Evolutionary conservation across 1,140 invertebrate genomes (phyloP).

Genomic region (Zaprionus lachaisei): DNA sequence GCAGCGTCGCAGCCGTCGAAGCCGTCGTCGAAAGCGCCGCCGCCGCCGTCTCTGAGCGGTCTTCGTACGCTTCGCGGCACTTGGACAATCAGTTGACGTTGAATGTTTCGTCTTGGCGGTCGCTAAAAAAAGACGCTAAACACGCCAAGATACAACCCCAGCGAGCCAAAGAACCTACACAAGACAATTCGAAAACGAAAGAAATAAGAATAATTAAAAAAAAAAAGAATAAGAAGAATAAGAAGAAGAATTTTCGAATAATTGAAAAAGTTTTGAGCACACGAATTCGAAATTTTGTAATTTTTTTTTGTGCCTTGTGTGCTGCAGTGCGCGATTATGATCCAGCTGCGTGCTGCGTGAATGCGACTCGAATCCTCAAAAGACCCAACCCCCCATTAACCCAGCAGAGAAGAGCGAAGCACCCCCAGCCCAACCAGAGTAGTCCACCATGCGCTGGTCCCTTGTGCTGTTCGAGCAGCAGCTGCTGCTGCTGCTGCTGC

Average conservation of each 20-base stretch:
- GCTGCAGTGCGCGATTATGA: background rate
- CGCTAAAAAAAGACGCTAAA: constrained; percentile 61
- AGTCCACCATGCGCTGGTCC: constrained; percentile 15
- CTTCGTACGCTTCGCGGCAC: constrained; percentile 72
- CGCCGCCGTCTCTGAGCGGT: constrained; percentile 62
- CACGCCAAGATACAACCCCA: background rate
- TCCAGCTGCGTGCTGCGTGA: constrained; percentile 9
- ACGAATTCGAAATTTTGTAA: background rate
- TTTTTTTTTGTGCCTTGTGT: constrained; percentile 11
- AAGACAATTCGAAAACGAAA: background rate
- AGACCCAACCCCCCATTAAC: no score
- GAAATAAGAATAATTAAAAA: background rate
- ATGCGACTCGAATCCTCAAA: background rate
- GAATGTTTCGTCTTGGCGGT: constrained; percentile 82
- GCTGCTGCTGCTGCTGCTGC: constrained; percentile 17
- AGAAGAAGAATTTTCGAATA: background rate
- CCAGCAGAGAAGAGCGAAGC: no score
- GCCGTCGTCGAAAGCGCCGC: constrained; percentile 19
- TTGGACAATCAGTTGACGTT: constrained; percentile 83
- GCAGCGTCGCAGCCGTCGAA: constrained; percentile 10
- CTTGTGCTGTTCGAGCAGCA: constrained; percentile 1
- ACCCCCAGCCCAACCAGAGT: background rate
- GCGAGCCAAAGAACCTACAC: background rate
- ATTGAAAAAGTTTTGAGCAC: background rate
- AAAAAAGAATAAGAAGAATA: background rate